A percentile compares a stretch with the other conserved stretches of the same genome.
phyloP scores from a whole-genome alignment of 2,113 vertebrate genomes.

The Malurus elegans region DNA sequence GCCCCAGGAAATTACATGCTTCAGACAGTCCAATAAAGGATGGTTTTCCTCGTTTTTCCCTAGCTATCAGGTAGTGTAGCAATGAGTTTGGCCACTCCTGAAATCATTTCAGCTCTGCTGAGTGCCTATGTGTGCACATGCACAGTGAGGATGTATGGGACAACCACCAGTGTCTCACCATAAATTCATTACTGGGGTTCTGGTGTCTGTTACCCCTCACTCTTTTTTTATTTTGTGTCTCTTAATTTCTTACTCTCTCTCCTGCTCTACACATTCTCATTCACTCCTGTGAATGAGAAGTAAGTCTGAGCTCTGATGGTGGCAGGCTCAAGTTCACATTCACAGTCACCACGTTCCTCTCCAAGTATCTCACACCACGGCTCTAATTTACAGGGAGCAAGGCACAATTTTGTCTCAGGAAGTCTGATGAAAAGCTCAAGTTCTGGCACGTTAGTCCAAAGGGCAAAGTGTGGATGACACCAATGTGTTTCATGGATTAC shows the following conservation, averaged over 20 bases:
- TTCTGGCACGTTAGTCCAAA: neutral
- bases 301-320: neutral
- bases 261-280: neutral
- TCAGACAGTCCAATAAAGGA: neutral
- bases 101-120: neutral
- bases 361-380: neutral
- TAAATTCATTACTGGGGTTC: neutral
- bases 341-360: fast-evolving
- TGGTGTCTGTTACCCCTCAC: neutral
- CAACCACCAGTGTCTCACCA: neutral
- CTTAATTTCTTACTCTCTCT: neutral
- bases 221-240: fast-evolving
- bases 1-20: neutral
- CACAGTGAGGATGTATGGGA: neutral
- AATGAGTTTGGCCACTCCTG: neutral
- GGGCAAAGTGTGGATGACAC: neutral
- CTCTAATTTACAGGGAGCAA: neutral
- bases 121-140: neutral
- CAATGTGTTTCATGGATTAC: neutral
- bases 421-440: neutral
- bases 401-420: neutral
- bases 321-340: neutral
- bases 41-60: neutral
- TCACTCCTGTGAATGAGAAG: neutral
- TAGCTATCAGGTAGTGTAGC: neutral